phyloP scores from a whole-genome alignment of 2,888 invertebrate species.

The Ormia ochracea region DNA sequence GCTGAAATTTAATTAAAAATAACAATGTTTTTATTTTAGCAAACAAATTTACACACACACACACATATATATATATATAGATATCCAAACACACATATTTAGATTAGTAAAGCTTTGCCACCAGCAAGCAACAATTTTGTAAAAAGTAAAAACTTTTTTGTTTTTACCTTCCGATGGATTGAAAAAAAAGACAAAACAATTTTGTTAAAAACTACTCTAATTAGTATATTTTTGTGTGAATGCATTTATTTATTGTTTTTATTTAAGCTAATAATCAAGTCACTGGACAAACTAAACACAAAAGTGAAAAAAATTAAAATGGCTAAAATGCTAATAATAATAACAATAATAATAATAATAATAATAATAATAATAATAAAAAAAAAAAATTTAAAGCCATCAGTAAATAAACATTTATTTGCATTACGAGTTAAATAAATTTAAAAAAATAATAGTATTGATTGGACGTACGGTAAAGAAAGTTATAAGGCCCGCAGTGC shows the following conservation, averaged over 20 bases:
- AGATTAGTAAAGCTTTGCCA: neutral
- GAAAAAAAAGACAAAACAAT: neutral
- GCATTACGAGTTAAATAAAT: no score
- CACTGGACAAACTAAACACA: slow-evolving; percentile 12
- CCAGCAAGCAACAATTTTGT: neutral
- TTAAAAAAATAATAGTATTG: no score
- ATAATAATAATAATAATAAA: neutral
- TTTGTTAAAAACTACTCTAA: slow-evolving; percentile 20
- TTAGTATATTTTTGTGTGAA: slow-evolving; percentile 5
- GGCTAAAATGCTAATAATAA: neutral
- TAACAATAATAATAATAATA: neutral
- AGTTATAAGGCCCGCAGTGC: no score
- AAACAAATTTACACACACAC: neutral
- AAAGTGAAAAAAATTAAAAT: slow-evolving; percentile 1
- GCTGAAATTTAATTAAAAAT: slow-evolving; percentile 7
- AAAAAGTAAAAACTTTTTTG: neutral
- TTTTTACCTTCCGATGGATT: neutral
- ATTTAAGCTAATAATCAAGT: slow-evolving; percentile 35
- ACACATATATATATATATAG: no score
- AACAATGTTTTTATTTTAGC: neutral
- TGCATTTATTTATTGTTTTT: slow-evolving; percentile 23
- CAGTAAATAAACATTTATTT: no score
- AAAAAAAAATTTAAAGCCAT: neutral
- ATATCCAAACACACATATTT: no score
- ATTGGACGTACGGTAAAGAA: no score